Base-by-base conservation (phyloP, 2,113 vertebrate genomes). In the Neogobius melanostomus region DNA sequence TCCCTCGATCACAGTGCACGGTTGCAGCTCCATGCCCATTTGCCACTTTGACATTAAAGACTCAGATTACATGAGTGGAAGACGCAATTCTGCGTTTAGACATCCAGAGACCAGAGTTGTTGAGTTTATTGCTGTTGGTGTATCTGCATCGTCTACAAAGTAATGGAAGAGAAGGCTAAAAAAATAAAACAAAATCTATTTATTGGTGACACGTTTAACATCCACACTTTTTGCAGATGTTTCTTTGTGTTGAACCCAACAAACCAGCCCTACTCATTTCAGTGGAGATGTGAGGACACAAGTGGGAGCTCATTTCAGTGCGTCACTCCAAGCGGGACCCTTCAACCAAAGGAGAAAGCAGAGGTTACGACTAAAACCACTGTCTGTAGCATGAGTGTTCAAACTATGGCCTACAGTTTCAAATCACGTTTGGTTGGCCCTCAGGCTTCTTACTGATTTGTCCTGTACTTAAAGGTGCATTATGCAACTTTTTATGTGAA, bases 161-260 rank as follows among this genome's bases (percentile, higher is more conserved):
- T 97, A 79, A 48, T 21, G 6, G 66, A 7, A 61, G 4, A 66
- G 28, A 11, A 60, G 15, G 42, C 16, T 64, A 6, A 11, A 48
- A 17, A 8, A n/a, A 45, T 15, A 44, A 6, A 44, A 2, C 6
- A 9, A 44, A n/a, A 8, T 61, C n/a, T 80, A 28, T 49, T 36
- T 65, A 15, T 60, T 7, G 14, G 44, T 21, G 21, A 21, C 21
- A 21, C 21, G 21, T 45, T 61, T 5, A 45, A n/a, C 42, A 50
- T 71, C 70, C 51, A 21, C 21, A 72, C 15, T 61, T 44, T 44
- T 59, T 61, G 68, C 88, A 98, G 97, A 86, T 85, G 82, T 51
- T 96, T 98, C 64, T 85, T 63, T 11, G 90, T 95, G 63, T 43
- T 95, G 81, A 98, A 98, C 88, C 95, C 95, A 4, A 97, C 95